Conservation (phyloP, 1,140 invertebrate genomes). For the Dendrolimus punctatus region DNA sequence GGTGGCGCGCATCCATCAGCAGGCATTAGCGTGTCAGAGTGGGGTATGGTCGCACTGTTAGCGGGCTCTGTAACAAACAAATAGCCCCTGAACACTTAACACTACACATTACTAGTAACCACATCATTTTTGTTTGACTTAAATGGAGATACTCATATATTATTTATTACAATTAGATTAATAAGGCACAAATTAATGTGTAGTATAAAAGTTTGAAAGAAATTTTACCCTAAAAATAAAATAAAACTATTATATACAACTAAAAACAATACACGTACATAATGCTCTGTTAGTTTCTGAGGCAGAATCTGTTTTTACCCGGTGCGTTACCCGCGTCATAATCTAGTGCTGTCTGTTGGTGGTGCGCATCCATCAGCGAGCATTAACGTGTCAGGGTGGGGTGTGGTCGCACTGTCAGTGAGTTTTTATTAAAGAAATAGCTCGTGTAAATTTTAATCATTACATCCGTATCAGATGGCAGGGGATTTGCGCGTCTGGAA, state of each 20-base stretch:
- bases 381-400: slow-evolving; percentile 17
- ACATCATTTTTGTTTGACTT: no score
- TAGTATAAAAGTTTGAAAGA: no score
- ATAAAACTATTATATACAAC: not conserved
- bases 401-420: slow-evolving; percentile 5
- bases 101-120: no score
- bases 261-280: slow-evolving; percentile 1
- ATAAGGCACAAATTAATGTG: no score
- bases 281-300: slow-evolving; percentile 1
- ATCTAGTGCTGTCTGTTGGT: slow-evolving; percentile 13
- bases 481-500: no score
- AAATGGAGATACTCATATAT: no score
- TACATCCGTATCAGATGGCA: no score
- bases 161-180: no score
- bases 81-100: not conserved
- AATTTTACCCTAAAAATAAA: not conserved
- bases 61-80: slow-evolving; percentile 2
- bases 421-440: not conserved
- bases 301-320: slow-evolving; percentile 6
- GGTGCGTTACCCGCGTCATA: slow-evolving; percentile 8
- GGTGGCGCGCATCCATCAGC: slow-evolving; percentile 20
- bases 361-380: slow-evolving; percentile 19
- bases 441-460: not conserved
- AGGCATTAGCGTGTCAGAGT: slow-evolving; percentile 18
- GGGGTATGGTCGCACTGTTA: not conserved